Evolutionary conservation across 2,888 invertebrate genomes (phyloP).

Genomic region (Osmoderma eremita): DNA sequence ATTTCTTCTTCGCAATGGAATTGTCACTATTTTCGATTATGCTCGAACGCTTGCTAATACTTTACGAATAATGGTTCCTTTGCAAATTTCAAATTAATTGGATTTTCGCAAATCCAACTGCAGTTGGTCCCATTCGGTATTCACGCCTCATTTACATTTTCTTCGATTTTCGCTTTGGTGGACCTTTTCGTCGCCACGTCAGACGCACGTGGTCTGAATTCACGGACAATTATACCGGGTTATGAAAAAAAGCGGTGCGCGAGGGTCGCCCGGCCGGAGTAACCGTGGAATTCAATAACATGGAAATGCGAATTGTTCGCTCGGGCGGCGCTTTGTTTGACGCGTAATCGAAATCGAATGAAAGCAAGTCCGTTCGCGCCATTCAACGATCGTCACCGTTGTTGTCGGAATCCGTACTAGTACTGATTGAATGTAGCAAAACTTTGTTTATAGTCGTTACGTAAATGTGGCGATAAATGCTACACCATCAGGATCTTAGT

Average conservation of each 20-base stretch:
- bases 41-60: too few relatives aligned
- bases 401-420: not conserved
- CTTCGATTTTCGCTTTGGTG: not conserved
- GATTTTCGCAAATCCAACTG: not conserved
- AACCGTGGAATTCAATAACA: conserved; percentile 45
- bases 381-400: conserved; percentile 14
- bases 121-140: conserved; percentile 1
- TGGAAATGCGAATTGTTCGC: conserved; percentile 46
- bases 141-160: conserved; percentile 23
- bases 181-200: conserved; percentile 18
- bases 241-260: conserved; percentile 38
- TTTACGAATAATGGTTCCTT: too few relatives aligned
- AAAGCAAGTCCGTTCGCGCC: conserved; percentile 16
- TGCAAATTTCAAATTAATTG: too few relatives aligned
- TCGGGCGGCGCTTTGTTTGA: conserved; percentile 40
- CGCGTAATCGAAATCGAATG: conserved; percentile 48
- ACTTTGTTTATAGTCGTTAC: too few relatives aligned
- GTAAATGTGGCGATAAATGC: too few relatives aligned
- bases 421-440: not conserved
- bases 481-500: too few relatives aligned
- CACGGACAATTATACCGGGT: conserved; percentile 39
- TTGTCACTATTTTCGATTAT: too few relatives aligned
- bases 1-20: too few relatives aligned
- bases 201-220: conserved; percentile 36
- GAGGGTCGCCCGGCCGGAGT: conserved; percentile 20